phyloP scores from a whole-genome alignment of 2,888 invertebrate species.

The Nephrotoma flavescens region DNA sequence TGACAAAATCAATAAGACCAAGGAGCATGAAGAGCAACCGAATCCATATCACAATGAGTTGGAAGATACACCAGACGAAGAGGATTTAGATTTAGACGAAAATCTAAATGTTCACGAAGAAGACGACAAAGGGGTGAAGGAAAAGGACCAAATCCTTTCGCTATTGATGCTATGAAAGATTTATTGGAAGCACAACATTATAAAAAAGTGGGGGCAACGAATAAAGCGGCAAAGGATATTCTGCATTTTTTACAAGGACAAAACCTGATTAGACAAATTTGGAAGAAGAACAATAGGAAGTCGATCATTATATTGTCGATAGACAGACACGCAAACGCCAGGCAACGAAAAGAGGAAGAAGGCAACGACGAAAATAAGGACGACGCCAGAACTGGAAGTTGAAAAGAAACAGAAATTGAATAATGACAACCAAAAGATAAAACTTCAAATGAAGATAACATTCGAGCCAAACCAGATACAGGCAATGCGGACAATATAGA shows the following conservation, averaged over 20 bases:
- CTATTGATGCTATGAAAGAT: slow-evolving; percentile 66
- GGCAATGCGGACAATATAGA: slow-evolving; percentile 20
- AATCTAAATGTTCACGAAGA: slow-evolving; percentile 64
- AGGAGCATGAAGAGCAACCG: slow-evolving; percentile 53
- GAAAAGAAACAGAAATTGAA: slow-evolving; percentile 22
- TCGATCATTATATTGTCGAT: slow-evolving; percentile 26
- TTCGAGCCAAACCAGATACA: slow-evolving; percentile 23
- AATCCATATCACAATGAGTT: slow-evolving; percentile 71
- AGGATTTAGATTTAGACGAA: slow-evolving; percentile 77
- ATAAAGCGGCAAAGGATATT: slow-evolving; percentile 36
- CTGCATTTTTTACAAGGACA: slow-evolving; percentile 27
- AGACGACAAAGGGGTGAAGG: slow-evolving; percentile 38
- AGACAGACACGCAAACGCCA: neutral
- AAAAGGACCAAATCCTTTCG: slow-evolving; percentile 67
- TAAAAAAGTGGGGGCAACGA: slow-evolving; percentile 27
- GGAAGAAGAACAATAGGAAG: slow-evolving; percentile 34
- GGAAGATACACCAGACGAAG: slow-evolving; percentile 63
- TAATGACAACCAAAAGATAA: slow-evolving; percentile 24
- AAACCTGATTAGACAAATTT: slow-evolving; percentile 38
- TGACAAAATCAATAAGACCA: slow-evolving; percentile 69
- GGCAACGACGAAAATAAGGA: slow-evolving; percentile 35
- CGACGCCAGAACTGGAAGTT: slow-evolving; percentile 29
- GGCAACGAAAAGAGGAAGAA: slow-evolving; percentile 39
- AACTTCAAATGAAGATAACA: slow-evolving; percentile 27
- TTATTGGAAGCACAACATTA: slow-evolving; percentile 27